These are phyloP conservation scores for Varanus komodoensis DNA, from an alignment of 2,113 vertebrate genomes.

Conservation along the genomic window DNA sequence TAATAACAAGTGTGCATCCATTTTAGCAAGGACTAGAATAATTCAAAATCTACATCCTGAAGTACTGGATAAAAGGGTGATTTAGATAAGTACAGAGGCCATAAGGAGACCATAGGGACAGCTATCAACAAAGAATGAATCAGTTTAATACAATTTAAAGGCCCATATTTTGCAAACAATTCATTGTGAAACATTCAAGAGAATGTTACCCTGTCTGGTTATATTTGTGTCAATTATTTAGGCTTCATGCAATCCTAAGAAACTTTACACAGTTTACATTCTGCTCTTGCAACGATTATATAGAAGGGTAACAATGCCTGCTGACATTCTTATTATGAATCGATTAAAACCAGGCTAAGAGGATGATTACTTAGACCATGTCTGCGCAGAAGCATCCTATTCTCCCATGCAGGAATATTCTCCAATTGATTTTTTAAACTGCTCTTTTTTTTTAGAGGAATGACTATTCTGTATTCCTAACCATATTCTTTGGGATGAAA, in stretches of 20 bases:
- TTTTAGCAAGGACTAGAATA: slow-evolving; percentile 42
- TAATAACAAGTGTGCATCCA: slow-evolving; percentile 41
- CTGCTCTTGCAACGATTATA: not conserved
- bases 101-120: not conserved
- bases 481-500: not conserved
- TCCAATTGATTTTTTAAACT: not conserved
- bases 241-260: not conserved
- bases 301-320: not conserved
- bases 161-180: not conserved
- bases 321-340: not conserved
- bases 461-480: not conserved
- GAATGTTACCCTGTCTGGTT: not conserved
- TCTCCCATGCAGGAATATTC: not conserved
- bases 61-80: not conserved
- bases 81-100: not conserved
- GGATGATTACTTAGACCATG: not conserved
- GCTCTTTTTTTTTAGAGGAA: not conserved
- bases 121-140: not conserved
- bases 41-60: slow-evolving; percentile 30
- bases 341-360: not conserved
- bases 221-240: slow-evolving; percentile 19
- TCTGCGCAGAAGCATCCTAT: not conserved
- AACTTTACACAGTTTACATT: not conserved
- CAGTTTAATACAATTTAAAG: not conserved
- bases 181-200: not conserved